Evolutionary conservation across 2,113 vertebrate genomes (phyloP), one percentile per base, ranked within the genome.

Genomic region (Gambusia holbrooki): DNA sequence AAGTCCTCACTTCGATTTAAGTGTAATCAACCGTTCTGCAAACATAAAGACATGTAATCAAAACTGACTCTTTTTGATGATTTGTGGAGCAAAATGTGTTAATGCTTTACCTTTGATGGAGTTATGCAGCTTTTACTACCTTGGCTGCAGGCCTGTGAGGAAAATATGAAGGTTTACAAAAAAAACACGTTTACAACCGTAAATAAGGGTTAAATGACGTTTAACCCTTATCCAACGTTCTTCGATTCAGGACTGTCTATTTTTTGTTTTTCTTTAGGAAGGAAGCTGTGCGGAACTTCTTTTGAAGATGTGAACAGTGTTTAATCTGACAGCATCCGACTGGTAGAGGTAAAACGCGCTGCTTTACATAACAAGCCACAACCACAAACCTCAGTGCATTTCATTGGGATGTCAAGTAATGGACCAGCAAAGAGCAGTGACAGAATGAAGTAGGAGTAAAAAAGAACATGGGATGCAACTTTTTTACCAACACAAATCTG

Each of bases 61-160:
- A 9, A 10, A 62, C 42, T 1, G 1, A 12, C 15, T 71, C 25
- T 58, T 17, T 25, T 54, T 25, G 8, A 58, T 9, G 22, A 19
- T 58, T 58, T 25, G 25, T 58, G 11, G 6, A 54, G 9, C 51
- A 58, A 58, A 58, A n/a, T 58, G 22, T 58, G 25, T n/a, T 58
- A 3, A 58, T 8, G 37, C 2, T 42, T 77, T 87, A 90, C 87
- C 83, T 90, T 79, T 62, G 32, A 58, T 25, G 61, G 66, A 37
- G 28, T 45, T 30, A 22, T 29, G 19, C 29, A 22, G 19, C 40
- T 19, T 71, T 51, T 62, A 42, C 48, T 85, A 87, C 10, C 84
- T 77, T 60, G 83, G 84, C 42, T 90, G 86, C 73, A 91, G 90
- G 48, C 91, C 92, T 93, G 63, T 30, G 45, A 69, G 11, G 51